Evolutionary conservation across 2,797 vertebrate species (phyloP).

Genomic region (Oreochromis mossambicus): DNA sequence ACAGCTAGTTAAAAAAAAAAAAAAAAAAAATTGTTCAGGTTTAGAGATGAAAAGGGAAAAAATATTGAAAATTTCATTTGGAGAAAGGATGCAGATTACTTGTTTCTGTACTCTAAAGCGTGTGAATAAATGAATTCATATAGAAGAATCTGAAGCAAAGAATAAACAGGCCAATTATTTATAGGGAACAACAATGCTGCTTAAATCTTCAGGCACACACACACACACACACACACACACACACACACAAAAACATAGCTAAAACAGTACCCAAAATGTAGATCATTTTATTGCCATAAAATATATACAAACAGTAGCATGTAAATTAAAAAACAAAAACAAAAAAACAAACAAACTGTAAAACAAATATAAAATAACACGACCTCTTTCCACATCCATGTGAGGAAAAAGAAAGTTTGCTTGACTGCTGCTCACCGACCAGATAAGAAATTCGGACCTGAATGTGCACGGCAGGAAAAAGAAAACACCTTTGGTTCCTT

Average conservation of each 20-base stretch:
- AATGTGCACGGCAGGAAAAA: constrained; percentile 16
- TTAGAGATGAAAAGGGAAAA: not conserved
- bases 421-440: not conserved
- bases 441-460: constrained; percentile 6
- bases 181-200: not conserved
- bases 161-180: not conserved
- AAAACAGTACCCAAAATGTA: not conserved
- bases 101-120: not conserved
- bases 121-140: not conserved
- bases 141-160: not conserved
- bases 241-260: not conserved
- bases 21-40: not conserved
- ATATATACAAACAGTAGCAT: constrained; percentile 50
- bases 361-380: constrained; percentile 10
- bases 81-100: not conserved
- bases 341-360: not conserved
- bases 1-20: not conserved
- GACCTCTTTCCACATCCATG: not conserved
- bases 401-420: not conserved
- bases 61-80: not conserved
- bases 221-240: too few relatives aligned
- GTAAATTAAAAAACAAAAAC: constrained; percentile 16
- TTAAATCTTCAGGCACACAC: not conserved
- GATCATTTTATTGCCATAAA: constrained; percentile 63
- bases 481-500: constrained; percentile 45